Evolutionary conservation across 2,113 vertebrate genomes (phyloP).

Genomic region (Ascaphus truei): DNA sequence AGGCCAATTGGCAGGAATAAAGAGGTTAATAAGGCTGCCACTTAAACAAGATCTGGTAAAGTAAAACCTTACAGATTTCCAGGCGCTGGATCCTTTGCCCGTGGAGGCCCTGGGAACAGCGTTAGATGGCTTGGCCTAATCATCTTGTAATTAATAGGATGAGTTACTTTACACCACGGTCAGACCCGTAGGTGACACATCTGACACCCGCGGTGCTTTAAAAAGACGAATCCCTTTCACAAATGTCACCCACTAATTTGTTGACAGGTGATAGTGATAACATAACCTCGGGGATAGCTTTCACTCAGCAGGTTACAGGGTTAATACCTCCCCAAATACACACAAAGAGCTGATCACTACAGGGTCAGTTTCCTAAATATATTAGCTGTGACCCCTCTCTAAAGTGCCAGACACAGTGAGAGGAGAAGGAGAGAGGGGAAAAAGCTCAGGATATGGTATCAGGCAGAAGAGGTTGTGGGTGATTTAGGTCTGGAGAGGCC

Average conservation of each 20-base stretch:
- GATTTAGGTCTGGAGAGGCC: neutral
- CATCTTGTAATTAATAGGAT: constrained; percentile 22
- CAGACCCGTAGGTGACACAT: constrained; percentile 14
- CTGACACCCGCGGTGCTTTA: constrained; percentile 12
- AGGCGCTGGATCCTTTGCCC: neutral
- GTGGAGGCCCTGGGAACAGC: constrained; percentile 22
- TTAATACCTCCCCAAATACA: constrained; percentile 31
- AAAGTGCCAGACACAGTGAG: neutral
- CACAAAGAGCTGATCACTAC: constrained; percentile 23
- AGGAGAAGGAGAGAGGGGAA: neutral
- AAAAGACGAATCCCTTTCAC: constrained; percentile 4
- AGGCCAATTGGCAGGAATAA: neutral
- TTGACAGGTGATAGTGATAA: constrained; percentile 32
- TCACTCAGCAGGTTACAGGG: constrained; percentile 25
- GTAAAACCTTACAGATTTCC: neutral
- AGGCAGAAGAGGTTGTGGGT: neutral
- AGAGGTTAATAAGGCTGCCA: constrained; percentile 3
- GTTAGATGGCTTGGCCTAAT: constrained; percentile 12
- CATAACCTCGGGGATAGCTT: neutral
- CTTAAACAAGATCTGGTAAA: constrained; percentile 18
- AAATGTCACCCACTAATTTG: constrained; percentile 26
- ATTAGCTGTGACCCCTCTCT: constrained; percentile 18
- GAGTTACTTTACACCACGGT: neutral
- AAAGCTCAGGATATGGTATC: neutral
- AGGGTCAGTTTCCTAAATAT: constrained; percentile 34